Evolutionary conservation across 2,797 vertebrate genomes (phyloP).

Genomic region (Crax fasciolata): DNA sequence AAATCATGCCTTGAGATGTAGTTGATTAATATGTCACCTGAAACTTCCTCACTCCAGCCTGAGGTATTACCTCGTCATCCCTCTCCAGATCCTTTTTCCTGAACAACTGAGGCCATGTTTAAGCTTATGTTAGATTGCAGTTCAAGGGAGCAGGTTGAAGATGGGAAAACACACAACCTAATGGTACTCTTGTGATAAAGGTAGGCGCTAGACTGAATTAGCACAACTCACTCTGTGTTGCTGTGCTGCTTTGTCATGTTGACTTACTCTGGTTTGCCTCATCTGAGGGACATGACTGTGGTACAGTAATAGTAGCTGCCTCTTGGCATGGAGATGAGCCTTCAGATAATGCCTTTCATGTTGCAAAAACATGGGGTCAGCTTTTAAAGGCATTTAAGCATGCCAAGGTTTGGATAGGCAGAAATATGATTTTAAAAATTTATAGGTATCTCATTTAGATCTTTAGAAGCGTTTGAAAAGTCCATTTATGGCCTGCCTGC

Average conservation of each 20-base stretch:
- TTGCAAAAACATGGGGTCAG: constrained; percentile 17
- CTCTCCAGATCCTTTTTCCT: not conserved
- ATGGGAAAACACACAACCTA: fast-evolving
- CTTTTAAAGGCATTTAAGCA: constrained; percentile 43
- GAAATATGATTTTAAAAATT: constrained; percentile 63
- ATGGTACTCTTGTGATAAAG: not conserved
- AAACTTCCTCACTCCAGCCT: not conserved
- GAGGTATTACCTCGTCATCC: not conserved
- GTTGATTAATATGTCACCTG: not conserved
- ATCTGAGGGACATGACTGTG: not conserved
- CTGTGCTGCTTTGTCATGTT: not conserved
- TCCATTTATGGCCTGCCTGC: not conserved
- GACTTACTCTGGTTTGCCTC: not conserved
- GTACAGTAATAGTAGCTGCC: not conserved
- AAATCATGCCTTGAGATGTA: not conserved
- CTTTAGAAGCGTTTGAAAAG: constrained; percentile 43
- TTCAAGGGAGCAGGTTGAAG: not conserved
- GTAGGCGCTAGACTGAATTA: not conserved
- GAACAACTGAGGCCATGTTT: not conserved
- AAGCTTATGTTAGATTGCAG: not conserved
- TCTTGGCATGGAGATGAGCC: not conserved
- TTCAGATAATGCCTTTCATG: not conserved
- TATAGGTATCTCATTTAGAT: constrained; percentile 36
- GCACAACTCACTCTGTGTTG: not conserved
- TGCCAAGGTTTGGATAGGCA: not conserved